Conservation (phyloP, 2,113 vertebrate genomes). For the Nansenia antarctica region DNA sequence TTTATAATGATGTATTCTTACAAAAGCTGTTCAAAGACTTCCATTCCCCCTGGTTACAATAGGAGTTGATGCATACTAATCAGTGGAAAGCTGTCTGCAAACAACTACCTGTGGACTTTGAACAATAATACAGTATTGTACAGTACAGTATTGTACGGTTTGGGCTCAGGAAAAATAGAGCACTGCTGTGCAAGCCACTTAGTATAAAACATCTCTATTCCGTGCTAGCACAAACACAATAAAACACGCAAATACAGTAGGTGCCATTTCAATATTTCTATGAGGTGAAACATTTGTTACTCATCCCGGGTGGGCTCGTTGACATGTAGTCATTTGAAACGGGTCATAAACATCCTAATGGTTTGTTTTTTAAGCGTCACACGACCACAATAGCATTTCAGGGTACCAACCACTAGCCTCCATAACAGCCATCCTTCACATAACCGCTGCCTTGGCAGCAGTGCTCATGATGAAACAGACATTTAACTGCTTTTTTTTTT, state of each 20-base stretch:
- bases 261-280: neutral
- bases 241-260: neutral
- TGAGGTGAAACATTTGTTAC: slow-evolving; percentile 21
- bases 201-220: slow-evolving; percentile 3
- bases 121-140: too few species aligned
- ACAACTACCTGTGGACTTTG: neutral
- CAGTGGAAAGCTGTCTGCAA: neutral
- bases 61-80: slow-evolving; percentile 13
- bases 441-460: slow-evolving; percentile 46
- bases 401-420: neutral
- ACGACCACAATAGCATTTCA: neutral
- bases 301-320: slow-evolving; percentile 26
- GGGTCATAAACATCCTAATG: slow-evolving; percentile 47
- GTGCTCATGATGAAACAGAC: slow-evolving; percentile 54
- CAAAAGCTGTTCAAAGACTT: slow-evolving; percentile 37
- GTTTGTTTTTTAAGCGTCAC: too few species aligned
- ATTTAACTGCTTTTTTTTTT: slow-evolving; percentile 40
- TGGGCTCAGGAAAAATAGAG: slow-evolving; percentile 41
- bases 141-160: too few species aligned
- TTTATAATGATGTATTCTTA: slow-evolving; percentile 37
- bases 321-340: slow-evolving; percentile 35
- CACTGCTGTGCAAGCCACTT: slow-evolving; percentile 19
- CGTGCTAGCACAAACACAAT: slow-evolving; percentile 11
- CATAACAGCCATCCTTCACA: slow-evolving; percentile 47
- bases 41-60: slow-evolving; percentile 39